Percentiles rank a stretch among this genome's conserved stretches.
These are phyloP conservation scores for Eupithecia insigniata DNA, from an alignment of 2,888 invertebrate species.

Conservation along the genomic window DNA sequence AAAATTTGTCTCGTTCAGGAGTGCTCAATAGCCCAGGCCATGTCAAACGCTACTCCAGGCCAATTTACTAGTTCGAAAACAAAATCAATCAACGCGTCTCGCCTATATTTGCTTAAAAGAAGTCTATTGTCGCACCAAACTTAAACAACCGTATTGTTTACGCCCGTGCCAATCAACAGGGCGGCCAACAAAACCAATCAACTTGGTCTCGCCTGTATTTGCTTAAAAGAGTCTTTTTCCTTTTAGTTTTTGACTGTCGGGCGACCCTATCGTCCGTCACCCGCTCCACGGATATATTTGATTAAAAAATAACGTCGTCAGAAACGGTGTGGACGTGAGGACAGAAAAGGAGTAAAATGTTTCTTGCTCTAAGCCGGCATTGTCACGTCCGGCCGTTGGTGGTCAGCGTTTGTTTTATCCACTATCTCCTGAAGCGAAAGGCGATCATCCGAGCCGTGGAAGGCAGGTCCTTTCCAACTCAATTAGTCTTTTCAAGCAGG, in stretches of 20 bases:
- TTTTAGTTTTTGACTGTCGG: conserved; percentile 79
- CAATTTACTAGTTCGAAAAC: conserved; percentile 58
- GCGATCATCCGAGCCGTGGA: conserved; percentile 51
- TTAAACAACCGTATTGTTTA: conserved; percentile 82
- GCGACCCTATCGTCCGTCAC: conserved; percentile 83
- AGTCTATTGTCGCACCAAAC: conserved; percentile 79
- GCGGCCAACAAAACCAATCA: conserved; percentile 85
- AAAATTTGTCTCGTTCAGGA: conserved; percentile 37
- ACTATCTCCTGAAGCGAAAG: conserved; percentile 74
- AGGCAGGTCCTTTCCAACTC: conserved; percentile 45
- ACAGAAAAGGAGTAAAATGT: conserved; percentile 77
- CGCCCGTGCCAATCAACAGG: conserved; percentile 82
- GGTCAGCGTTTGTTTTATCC: conserved; percentile 70
- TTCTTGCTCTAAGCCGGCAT: conserved; percentile 77
- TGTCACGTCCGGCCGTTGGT: conserved; percentile 67
- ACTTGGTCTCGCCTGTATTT: conserved; percentile 84
- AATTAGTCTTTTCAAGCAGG: conserved; percentile 49
- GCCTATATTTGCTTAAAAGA: conserved; percentile 67
- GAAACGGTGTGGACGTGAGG: conserved; percentile 73
- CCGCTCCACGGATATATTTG: conserved; percentile 84
- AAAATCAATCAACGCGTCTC: conserved; percentile 64
- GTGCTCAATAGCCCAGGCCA: conserved; percentile 24
- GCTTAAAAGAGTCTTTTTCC: conserved; percentile 81
- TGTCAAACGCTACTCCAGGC: conserved; percentile 42
- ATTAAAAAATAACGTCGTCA: conserved; percentile 86